These are phyloP conservation scores for Gila robusta DNA, from an alignment of 2,797 vertebrate genomes.

Conservation along the genomic window DNA sequence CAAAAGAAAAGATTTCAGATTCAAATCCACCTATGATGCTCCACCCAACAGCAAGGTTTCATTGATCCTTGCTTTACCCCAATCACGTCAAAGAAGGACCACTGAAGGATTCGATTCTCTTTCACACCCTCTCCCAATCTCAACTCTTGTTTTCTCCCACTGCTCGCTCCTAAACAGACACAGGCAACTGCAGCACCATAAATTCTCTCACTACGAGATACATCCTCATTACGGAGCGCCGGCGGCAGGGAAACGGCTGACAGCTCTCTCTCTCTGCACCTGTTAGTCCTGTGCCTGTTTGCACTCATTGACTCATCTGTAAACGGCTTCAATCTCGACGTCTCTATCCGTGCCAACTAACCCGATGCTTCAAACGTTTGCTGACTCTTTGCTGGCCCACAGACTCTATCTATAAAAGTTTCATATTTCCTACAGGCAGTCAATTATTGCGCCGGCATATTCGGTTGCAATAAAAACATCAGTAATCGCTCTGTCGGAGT, in stretches of 20 bases:
- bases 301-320: constrained; percentile 52
- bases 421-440: constrained; percentile 55
- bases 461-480: constrained; percentile 63
- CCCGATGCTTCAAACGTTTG: constrained; percentile 34
- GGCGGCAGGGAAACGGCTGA: constrained; percentile 28
- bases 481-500: constrained; percentile 53
- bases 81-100: constrained; percentile 36
- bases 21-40: constrained; percentile 37
- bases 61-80: constrained; percentile 29
- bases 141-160: constrained; percentile 10
- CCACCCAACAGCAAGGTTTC: constrained; percentile 44
- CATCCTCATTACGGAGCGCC: constrained; percentile 43
- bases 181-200: constrained; percentile 43
- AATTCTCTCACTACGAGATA: constrained; percentile 33
- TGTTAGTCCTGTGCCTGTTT: constrained; percentile 51
- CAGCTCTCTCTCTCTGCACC: constrained; percentile 49
- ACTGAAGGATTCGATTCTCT: constrained; percentile 32
- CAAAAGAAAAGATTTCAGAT: constrained; percentile 51
- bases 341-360: constrained; percentile 46
- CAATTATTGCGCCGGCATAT: constrained; percentile 51
- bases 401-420: constrained; percentile 54
- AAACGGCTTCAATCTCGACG: constrained; percentile 45
- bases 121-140: constrained; percentile 16
- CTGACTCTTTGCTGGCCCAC: constrained; percentile 47
- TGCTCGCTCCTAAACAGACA: constrained; percentile 28